Evolutionary conservation across 2,113 vertebrate species (phyloP).

Genomic region (Glaucidium brasilianum): DNA sequence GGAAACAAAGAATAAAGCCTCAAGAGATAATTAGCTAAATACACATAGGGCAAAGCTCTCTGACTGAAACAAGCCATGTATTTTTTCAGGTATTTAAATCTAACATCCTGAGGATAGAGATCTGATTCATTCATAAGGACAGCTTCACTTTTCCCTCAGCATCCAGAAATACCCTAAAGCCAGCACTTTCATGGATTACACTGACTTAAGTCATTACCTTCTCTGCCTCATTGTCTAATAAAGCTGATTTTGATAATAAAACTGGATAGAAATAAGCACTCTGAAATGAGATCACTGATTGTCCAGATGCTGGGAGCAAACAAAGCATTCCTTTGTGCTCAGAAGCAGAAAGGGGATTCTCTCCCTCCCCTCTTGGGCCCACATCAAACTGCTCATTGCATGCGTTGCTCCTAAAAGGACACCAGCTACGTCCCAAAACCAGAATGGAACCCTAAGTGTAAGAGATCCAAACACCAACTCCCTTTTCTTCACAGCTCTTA

Average conservation of each 20-base stretch:
- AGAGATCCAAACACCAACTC: background rate
- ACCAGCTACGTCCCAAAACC: background rate
- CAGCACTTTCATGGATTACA: background rate
- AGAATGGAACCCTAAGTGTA: background rate
- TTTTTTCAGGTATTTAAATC: background rate
- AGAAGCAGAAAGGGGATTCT: background rate
- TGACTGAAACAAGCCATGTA: rapidly evolving
- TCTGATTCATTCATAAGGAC: background rate
- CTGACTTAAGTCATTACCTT: background rate
- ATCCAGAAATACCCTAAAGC: background rate
- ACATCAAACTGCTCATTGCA: background rate
- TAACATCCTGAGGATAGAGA: background rate
- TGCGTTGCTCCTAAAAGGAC: background rate
- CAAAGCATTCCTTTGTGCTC: background rate
- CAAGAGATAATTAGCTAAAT: background rate
- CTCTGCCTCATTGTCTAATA: background rate
- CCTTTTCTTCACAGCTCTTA: background rate
- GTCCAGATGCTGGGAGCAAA: background rate
- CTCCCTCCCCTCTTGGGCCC: background rate
- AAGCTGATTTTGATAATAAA: background rate
- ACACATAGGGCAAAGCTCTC: background rate
- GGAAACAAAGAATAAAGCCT: background rate
- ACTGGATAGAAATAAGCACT: background rate
- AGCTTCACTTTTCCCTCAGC: background rate
- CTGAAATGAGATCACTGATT: background rate